These are phyloP conservation scores for Cyprinodon brontotheroides DNA, from an alignment of 2,113 vertebrate species.

Conservation along the genomic window DNA sequence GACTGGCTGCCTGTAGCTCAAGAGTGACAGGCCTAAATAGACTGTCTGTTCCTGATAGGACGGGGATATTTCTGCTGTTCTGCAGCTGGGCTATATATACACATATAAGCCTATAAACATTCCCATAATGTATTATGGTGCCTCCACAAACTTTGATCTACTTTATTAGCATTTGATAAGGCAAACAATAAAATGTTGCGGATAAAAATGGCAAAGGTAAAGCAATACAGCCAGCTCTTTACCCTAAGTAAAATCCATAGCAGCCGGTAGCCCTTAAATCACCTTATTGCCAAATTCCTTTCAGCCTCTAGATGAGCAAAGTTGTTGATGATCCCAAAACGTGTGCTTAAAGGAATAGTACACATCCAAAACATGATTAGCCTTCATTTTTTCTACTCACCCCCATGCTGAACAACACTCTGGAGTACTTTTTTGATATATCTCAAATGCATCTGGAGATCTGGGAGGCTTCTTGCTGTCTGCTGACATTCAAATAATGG, in stretches of 20 bases:
- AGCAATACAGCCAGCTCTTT: neutral
- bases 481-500: too few species aligned
- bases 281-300: neutral
- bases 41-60: conserved; percentile 47
- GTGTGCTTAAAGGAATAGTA: too few species aligned
- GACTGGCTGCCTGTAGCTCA: conserved; percentile 31
- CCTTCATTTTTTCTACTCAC: too few species aligned
- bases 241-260: neutral
- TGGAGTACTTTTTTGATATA: too few species aligned
- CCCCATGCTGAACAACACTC: too few species aligned
- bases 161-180: neutral
- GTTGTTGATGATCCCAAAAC: neutral
- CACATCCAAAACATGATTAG: too few species aligned
- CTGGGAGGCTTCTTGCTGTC: too few species aligned
- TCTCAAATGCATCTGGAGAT: too few species aligned
- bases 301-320: neutral
- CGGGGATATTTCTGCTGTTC: conserved; percentile 21
- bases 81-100: neutral
- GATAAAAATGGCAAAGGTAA: neutral
- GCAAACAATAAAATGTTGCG: neutral
- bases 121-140: neutral
- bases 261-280: neutral
- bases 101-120: neutral
- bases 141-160: neutral
- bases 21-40: conserved; percentile 60